These are phyloP conservation scores for Agapornis roseicollis DNA, from an alignment of 2,113 vertebrate species.

Conservation along the genomic window DNA sequence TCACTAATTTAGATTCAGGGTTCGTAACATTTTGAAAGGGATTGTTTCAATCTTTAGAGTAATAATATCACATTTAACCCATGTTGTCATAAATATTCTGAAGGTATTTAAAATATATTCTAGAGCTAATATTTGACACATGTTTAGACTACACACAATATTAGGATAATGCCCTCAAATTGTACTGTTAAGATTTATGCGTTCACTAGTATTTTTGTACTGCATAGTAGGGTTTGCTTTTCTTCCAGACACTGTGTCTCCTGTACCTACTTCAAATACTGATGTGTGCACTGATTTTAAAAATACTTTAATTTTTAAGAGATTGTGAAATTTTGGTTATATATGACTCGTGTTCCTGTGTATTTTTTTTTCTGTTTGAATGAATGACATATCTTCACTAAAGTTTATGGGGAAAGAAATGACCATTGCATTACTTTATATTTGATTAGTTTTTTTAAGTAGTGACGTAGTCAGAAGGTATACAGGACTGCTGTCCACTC, in stretches of 20 bases:
- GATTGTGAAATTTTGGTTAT: neutral
- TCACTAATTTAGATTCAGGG: neutral
- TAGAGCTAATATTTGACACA: neutral
- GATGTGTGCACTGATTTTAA: neutral
- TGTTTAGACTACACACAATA: neutral
- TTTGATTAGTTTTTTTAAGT: neutral
- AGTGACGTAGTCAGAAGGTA: neutral
- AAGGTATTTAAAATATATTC: neutral
- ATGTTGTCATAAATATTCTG: neutral
- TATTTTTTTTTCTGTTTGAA: neutral
- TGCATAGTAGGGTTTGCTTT: neutral
- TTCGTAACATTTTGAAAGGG: neutral
- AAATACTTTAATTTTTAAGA: neutral
- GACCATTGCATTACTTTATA: neutral
- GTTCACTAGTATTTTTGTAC: neutral
- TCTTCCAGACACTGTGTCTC: neutral
- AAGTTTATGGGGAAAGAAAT: neutral
- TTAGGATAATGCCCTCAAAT: neutral
- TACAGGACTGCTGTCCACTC: neutral
- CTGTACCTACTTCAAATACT: neutral
- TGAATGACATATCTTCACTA: neutral
- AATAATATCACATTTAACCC: neutral
- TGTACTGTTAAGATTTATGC: neutral
- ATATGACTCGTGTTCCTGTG: neutral
- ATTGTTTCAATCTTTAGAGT: neutral